Evolutionary conservation across 2,113 vertebrate species (phyloP).

Genomic region (Heptranchias perlo): DNA sequence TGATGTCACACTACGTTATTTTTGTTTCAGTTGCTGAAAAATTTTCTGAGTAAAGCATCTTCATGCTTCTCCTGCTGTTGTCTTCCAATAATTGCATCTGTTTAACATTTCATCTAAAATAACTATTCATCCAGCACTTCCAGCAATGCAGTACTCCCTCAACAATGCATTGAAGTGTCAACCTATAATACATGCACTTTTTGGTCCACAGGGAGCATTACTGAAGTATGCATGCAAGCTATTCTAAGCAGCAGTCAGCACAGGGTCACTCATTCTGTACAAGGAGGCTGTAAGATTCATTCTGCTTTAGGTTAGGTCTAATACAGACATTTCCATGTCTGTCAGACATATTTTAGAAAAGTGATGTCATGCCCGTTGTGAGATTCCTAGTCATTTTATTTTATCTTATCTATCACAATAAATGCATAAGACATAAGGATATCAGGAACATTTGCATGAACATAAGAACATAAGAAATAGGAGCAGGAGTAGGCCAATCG

Average conservation of each 20-base stretch:
- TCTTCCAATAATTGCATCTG: no score
- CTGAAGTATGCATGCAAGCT: background rate
- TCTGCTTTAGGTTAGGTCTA: background rate
- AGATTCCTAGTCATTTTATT: background rate
- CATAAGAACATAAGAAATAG: no score
- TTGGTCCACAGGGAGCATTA: background rate
- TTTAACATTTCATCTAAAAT: no score
- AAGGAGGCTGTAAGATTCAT: background rate
- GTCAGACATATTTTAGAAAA: background rate
- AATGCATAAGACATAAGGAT: background rate
- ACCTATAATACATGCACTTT: no score
- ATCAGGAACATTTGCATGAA: background rate
- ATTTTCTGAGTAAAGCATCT: no score
- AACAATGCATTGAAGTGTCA: no score
- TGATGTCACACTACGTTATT: background rate
- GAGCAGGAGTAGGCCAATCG: no score
- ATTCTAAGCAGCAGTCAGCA: background rate
- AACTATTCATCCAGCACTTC: no score
- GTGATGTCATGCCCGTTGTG: background rate
- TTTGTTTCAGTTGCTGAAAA: background rate
- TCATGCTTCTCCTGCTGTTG: no score
- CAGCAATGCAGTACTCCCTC: no score
- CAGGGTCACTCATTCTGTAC: background rate
- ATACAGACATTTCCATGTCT: background rate
- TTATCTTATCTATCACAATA: background rate